These are phyloP conservation scores for Synanceia verrucosa DNA, from an alignment of 2,797 vertebrate genomes.

Conservation along the genomic window DNA sequence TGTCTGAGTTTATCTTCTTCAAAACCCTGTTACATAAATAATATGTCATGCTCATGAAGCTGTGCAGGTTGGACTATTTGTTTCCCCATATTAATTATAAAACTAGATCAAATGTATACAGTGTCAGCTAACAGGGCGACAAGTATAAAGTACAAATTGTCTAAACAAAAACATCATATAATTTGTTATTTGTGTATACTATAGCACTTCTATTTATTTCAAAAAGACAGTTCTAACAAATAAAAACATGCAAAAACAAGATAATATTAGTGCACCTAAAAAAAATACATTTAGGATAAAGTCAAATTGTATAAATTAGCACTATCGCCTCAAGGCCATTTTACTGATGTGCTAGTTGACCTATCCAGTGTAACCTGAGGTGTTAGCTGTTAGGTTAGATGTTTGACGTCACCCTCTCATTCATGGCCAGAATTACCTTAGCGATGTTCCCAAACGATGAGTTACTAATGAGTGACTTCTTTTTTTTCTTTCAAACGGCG, in stretches of 20 bases:
- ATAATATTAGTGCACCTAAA: neutral
- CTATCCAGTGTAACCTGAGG: too few species aligned
- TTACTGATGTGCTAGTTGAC: too few species aligned
- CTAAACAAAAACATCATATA: neutral
- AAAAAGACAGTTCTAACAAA: neutral
- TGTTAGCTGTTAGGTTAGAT: too few species aligned
- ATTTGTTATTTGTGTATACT: neutral
- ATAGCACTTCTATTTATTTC: neutral
- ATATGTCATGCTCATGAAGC: neutral
- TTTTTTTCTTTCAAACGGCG: too few species aligned
- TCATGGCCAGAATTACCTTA: too few species aligned
- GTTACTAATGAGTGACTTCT: too few species aligned
- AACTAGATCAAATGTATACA: neutral
- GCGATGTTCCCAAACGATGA: too few species aligned
- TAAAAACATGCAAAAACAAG: neutral
- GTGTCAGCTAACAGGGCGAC: neutral
- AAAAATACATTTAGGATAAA: neutral
- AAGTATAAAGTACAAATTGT: neutral
- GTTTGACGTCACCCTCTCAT: too few species aligned
- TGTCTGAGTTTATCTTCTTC: slow-evolving; percentile 50
- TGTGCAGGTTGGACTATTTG: neutral
- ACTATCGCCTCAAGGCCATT: neutral
- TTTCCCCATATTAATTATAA: neutral
- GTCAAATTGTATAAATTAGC: neutral
- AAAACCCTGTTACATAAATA: slow-evolving; percentile 21